Evolutionary conservation across 2,113 vertebrate species (phyloP), one percentile per base, ranked within the genome.

Genomic region (Heterotis niloticus): DNA sequence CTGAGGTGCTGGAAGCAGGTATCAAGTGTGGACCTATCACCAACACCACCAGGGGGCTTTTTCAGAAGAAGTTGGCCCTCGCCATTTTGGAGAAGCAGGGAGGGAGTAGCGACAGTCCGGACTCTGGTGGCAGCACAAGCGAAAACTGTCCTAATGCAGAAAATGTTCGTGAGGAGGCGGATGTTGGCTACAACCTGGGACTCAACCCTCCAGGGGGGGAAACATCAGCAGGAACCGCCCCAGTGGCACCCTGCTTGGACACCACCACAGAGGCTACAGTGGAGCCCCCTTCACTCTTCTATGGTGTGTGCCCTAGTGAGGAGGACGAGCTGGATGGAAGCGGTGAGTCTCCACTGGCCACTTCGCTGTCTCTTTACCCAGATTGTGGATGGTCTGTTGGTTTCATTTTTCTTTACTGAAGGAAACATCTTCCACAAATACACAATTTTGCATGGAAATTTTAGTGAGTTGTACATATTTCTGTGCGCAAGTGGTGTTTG

Each of bases 11-110:
- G 16, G 16, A 44, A 0, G 59, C 74, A 16, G 74, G 74, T 13
- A 26, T 75, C 18, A 75, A 75, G 26, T 75, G 74, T 17, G 74
- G 74, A 14, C 74, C 74, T 10, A 64, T 75, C 57, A 75, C 74
- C 4, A 57, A 13, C 16, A 75, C 74, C 74, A 75, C 74, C 59
- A 75, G 74, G 59, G 59, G 56, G 56, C 74, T 75, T 7, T 75
- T 75, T 34, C 57, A 75, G 57, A 75, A 64, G 11, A 75, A 75
- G 59, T 57, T 75, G 10, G 74, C 57, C 59, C 54, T 0, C 34
- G 28, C 74, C 20, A 62, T 62, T 28, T 59, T 75, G 59, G 74
- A 64, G 59, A 64, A 26, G 24, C 56, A 44, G 17, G 14, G 17
- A 13, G 28, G 59, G 16, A 24, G 26, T 34, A 57, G 56, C 18